A percentile compares a stretch with the other conserved stretches of the same genome.
phyloP scores from a whole-genome alignment of 64 coral and sea anemone species.

The Exaiptasia diaphana region DNA sequence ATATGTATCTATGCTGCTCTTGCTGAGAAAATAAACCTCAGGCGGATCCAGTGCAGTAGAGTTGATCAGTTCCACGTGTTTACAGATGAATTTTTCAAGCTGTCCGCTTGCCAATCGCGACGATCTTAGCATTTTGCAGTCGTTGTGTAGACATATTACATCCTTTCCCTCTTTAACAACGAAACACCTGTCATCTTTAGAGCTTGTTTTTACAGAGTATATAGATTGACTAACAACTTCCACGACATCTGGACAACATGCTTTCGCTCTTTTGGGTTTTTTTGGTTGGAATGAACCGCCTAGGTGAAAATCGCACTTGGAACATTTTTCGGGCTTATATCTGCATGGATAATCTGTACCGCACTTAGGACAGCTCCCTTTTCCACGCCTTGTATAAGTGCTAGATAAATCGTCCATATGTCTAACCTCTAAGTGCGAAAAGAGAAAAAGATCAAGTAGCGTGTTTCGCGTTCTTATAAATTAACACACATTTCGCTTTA shows the following conservation, averaged over 20 bases:
- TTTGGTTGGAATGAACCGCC: slow-evolving; percentile 3
- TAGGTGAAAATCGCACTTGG: background rate
- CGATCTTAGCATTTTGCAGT: background rate
- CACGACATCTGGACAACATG: background rate
- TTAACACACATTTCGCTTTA: too few species aligned
- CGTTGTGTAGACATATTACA: background rate
- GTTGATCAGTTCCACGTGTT: background rate
- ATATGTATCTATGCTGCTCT: too few species aligned
- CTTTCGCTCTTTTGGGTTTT: background rate
- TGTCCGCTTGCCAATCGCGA: background rate
- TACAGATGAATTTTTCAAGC: background rate
- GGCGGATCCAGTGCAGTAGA: too few species aligned
- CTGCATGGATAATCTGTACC: background rate
- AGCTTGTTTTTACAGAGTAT: background rate
- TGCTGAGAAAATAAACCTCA: too few species aligned
- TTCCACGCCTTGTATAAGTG: background rate
- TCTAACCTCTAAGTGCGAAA: too few species aligned
- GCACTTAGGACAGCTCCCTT: background rate
- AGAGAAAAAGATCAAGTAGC: too few species aligned
- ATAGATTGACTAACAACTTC: background rate
- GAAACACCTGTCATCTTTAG: background rate
- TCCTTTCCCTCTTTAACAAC: background rate
- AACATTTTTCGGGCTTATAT: background rate
- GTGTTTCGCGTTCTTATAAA: too few species aligned
- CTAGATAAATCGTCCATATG: too few species aligned